Base-by-base conservation (phyloP, 2,797 vertebrate genomes). In the Spondyliosoma cantharus region DNA sequence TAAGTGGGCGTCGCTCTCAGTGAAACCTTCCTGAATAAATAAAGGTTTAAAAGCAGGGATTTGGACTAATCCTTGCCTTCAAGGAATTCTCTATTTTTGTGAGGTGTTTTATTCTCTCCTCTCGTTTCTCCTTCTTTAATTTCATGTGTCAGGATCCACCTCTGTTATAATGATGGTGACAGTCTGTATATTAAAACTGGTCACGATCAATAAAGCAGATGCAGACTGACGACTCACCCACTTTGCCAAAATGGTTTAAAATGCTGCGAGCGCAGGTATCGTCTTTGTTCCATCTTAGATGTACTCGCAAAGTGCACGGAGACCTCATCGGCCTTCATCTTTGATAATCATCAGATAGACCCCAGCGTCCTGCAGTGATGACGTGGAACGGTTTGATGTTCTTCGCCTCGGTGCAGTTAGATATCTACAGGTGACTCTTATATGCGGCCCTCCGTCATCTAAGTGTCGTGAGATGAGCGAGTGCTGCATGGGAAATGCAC, bases 341-440 rank as follows among this genome's bases (percentile, higher is more conserved):
- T 50, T 59, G 32, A 83, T 88, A 61, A 81, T 80, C 53, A 37
- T 89, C 32, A 45, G 20, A 48, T 42, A 43, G 53, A 71, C 53
- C 54, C 46, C 24, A 24, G 60, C 14, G 22, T 77, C 75, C 74
- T 53, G 24, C 45, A 52, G 14, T 79, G 77, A 86, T 73, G 72
- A 57, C 42, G 49, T 64, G 59, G 65, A 72, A 68, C 67, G 25
- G 54, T 63, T 74, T 81, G 48, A 87, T 66, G 56, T 64, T 64
- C 20, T 78, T 24, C 45, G 64, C 76, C 72, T 84, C 12, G 1
- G 27, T 67, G 75, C 67, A 71, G 29, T 67, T 62, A 68, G 72
- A 69, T 2, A 45, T 69, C 60, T 48, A 24, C 2, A 19, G 12
- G 25, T 54, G 3, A n/a, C 27, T 65, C 45, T 76, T 63, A 29